Conservation (phyloP, 2,113 vertebrate species). For the Mystacornis crossleyi region DNA sequence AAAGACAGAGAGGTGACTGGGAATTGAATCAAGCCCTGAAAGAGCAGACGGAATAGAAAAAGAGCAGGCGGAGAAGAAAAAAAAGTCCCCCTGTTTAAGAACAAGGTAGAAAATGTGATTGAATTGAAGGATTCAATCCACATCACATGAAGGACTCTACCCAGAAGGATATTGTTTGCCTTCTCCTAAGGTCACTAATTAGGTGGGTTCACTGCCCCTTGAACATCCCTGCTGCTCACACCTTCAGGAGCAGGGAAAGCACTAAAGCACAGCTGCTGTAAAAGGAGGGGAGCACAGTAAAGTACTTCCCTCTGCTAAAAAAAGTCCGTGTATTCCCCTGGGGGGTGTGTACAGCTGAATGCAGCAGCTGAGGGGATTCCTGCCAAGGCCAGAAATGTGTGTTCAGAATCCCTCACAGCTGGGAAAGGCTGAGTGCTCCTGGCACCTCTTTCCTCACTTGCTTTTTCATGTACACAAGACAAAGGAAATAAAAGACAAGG, state of each 20-base stretch:
- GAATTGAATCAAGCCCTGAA: not conserved
- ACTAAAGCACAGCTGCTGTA: not conserved
- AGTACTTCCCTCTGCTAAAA: not conserved
- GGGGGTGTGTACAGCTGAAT: not conserved
- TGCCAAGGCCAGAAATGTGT: not conserved
- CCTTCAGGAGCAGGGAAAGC: not conserved
- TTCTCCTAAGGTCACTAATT: not conserved
- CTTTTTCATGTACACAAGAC: not conserved
- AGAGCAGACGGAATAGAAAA: not conserved
- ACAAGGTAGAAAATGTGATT: not conserved
- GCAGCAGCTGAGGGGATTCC: not conserved
- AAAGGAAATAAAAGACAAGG: not conserved
- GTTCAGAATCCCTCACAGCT: not conserved
- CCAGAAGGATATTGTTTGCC: not conserved
- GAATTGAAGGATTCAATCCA: too few species aligned
- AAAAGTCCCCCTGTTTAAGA: not conserved
- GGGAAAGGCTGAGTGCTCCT: not conserved
- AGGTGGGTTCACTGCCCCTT: not conserved
- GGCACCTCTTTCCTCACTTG: not conserved
- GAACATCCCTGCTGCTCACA: not conserved
- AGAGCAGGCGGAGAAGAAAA: too few species aligned
- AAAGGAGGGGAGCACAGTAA: not conserved
- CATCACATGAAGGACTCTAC: too few species aligned
- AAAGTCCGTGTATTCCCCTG: fast-evolving
- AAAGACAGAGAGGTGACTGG: not conserved